These are phyloP conservation scores for Aphelenchoides besseyi DNA, from an alignment of 1,140 invertebrate genomes.

Conservation along the genomic window DNA sequence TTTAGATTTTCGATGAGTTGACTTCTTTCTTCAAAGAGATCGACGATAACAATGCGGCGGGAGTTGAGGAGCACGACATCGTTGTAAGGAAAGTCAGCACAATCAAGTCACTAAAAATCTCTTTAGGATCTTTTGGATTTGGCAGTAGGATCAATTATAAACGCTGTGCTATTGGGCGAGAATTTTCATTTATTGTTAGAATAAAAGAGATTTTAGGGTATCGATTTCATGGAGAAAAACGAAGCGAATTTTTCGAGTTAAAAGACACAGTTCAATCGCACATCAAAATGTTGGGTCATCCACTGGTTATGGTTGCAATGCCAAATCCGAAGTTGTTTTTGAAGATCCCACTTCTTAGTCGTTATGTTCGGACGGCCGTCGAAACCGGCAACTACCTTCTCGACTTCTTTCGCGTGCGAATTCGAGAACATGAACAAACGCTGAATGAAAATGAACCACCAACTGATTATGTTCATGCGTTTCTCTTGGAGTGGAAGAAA, in stretches of 20 bases:
- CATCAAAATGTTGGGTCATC: not conserved
- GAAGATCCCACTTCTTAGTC: not conserved
- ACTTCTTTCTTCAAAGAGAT: conserved; percentile 14
- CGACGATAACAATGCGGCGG: conserved; percentile 13
- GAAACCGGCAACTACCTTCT: not conserved
- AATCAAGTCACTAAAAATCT: too few species aligned
- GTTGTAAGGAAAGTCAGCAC: not conserved
- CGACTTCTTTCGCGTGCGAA: conserved; percentile 6
- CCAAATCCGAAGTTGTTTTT: not conserved
- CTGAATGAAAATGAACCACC: not conserved
- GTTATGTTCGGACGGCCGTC: not conserved
- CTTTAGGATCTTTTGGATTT: conserved; percentile 7
- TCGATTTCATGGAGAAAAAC: not conserved
- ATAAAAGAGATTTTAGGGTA: too few species aligned
- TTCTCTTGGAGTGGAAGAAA: conserved; percentile 7
- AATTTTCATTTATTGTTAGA: not conserved
- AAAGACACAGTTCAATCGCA: not conserved
- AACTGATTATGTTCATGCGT: conserved; percentile 14
- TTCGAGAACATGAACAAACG: not conserved
- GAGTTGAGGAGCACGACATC: conserved; percentile 18
- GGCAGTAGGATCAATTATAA: conserved; percentile 13
- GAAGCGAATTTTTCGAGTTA: not conserved
- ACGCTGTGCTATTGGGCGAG: not conserved
- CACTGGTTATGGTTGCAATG: not conserved
- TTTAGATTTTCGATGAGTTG: conserved; percentile 25